Base-by-base conservation (phyloP, 2,113 vertebrate species). In the Cricetomys ansorgei region DNA sequence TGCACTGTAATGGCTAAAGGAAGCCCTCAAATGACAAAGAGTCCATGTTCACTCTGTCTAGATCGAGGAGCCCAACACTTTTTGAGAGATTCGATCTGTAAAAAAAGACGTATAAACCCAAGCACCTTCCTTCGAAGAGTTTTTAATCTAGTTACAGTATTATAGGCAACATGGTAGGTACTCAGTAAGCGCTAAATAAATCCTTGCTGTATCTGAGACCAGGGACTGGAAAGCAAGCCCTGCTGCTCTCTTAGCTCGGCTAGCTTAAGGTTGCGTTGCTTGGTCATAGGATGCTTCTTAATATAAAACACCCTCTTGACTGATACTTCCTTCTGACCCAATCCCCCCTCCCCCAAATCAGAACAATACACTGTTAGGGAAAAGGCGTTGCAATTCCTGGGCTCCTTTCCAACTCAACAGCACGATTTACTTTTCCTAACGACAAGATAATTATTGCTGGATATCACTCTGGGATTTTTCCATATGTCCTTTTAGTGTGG, bases 381-480 rank as follows among this genome's bases (percentile, higher is more conserved):
- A 92, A 95, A 96, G 89, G 57, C 2, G 0, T 79, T 88, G 85
- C 50, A 50, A 84, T 91, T 89, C 91, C 97, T 95, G 95, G 96
- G 97, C 94, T 96, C 50, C 79, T 65, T 88, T 96, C 97, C 98
- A 97, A 86, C 17, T 69, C 40, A 43, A 70, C 57, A 67, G 83
- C 50, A 94, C 34, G 64, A 95, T 95, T 97, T 96, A 97, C 95
- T 97, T 97, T 97, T 91, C 93, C 97, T 94, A 96, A 97, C 81
- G 87, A 96, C 77, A 81, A 79, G 73, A 92, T 95, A 95, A 96
- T 95, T 96, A 80, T 93, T 91, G 91, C 89, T 97, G 45, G 81
- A 85, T 95, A 88, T 94, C 95, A 97, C 92, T 96, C 93, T 87
- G 90, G 88, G 94, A 94, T 96, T 98, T 97, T 97, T 97, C 97